A percentile compares a stretch with the other conserved stretches of the same genome.
phyloP scores from a whole-genome alignment of 2,797 vertebrate genomes.

The Pipistrellus pipistrellus region DNA sequence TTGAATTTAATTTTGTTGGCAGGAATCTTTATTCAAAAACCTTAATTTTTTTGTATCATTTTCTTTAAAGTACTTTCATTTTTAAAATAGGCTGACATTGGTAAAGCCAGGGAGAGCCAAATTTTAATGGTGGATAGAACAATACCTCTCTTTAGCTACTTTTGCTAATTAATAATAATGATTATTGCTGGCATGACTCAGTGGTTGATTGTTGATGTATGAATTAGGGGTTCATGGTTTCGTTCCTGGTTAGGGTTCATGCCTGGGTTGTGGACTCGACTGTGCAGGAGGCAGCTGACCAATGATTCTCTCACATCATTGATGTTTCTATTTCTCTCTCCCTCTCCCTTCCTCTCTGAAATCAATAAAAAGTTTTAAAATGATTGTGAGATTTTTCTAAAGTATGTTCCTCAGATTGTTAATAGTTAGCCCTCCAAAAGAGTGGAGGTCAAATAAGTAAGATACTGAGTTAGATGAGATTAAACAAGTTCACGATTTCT shows the following conservation, averaged over 20 bases:
- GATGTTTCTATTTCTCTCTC: too few species aligned
- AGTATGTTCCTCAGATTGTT: slow-evolving; percentile 35
- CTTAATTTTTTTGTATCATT: slow-evolving; percentile 16
- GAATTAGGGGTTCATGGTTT: too few species aligned
- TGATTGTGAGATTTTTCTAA: not conserved
- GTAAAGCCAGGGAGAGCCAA: not conserved
- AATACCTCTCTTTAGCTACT: slow-evolving; percentile 36
- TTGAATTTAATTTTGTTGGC: slow-evolving; percentile 60
- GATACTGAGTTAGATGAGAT: slow-evolving; percentile 23
- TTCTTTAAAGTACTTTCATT: slow-evolving; percentile 55
- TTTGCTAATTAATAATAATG: slow-evolving; percentile 26
- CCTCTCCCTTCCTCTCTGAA: too few species aligned
- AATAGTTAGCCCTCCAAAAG: not conserved
- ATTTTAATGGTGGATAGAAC: slow-evolving; percentile 48
- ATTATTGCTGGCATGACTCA: not conserved
- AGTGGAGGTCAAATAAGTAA: not conserved
- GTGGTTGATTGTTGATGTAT: too few species aligned
- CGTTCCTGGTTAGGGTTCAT: too few species aligned
- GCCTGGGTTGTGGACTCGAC: too few species aligned
- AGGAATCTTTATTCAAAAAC: slow-evolving; percentile 51
- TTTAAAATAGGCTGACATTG: slow-evolving; percentile 7
- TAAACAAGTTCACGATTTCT: slow-evolving; percentile 10
- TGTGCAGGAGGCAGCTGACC: too few species aligned
- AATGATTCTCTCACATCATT: too few species aligned
- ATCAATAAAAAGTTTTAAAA: too few species aligned